Evolutionary conservation across 2,888 invertebrate genomes (phyloP), one percentile per base, ranked within the genome.

Genomic region (Eumacrocentrus americanus): DNA sequence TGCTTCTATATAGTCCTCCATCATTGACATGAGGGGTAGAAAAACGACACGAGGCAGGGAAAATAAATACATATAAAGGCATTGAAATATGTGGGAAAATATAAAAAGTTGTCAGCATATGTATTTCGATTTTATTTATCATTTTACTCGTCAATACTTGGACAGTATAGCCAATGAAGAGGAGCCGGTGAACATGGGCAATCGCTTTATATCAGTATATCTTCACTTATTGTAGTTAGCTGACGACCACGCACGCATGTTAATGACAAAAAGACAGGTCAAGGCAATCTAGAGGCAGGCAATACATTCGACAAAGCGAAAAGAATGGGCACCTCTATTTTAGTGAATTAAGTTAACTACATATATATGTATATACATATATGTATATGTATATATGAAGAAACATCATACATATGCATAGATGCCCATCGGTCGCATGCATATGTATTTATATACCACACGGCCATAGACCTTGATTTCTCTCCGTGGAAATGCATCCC

Each of bases 251-350:
- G 40, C 58, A 58, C 51, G 54, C 50, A 58, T 16, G 38, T 58
- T 51, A 58, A 58, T 51, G 34, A 53, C 40, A n/a, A 59, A 42
- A 48, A 60, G 54, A 20, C 23, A 50, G 54, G 60, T 48, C 60
- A 60, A 60, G 60, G 60, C 48, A 29, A 60, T 40, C 38, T 59
- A 59, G 47, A 59, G 59, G n/a, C 51, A 22, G 35, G 7, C 14
- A 29, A 1, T 4, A 16, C 14, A 16, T 12, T 48, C 2, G 1
- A n/a, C n/a, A n/a, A 48, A 29, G 7, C 25, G 7, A 40, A 16
- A 1, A 40, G 3, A 9, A 37, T 37, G 12, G 3, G 12, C 37
- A 37, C 5, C 1, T 37, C 14, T 12, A 4, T 12, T 12, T 12
- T 37, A n/a, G 25, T 47, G 14, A 47, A 12, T 20, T 47, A 23